Evolutionary conservation across 2,113 vertebrate species (phyloP).

Genomic region (Pantherophis guttatus): DNA sequence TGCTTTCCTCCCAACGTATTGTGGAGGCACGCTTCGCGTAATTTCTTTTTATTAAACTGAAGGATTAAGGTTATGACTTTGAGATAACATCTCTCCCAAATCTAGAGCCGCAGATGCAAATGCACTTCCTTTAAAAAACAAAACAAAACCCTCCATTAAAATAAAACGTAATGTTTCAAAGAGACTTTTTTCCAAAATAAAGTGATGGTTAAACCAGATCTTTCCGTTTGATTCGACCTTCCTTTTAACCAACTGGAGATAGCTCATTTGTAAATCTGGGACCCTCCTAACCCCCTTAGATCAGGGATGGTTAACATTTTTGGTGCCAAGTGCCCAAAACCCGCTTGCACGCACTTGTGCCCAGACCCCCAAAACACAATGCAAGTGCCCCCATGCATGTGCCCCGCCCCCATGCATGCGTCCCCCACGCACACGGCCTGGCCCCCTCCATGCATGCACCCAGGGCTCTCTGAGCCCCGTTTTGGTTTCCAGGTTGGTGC

Average conservation of each 20-base stretch:
- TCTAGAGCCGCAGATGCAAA: neutral
- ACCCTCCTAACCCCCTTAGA: neutral
- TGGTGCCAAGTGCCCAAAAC: no score
- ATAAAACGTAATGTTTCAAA: neutral
- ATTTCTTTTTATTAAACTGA: constrained; percentile 12
- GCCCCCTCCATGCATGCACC: no score
- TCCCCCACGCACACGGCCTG: no score
- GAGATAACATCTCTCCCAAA: constrained; percentile 6
- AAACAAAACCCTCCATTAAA: neutral
- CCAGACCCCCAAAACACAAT: no score
- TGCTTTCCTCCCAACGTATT: constrained; percentile 14
- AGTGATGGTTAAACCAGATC: neutral
- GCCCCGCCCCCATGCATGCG: no score
- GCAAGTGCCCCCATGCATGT: no score
- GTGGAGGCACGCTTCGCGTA: neutral
- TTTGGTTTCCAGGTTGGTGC: no score
- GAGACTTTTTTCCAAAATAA: neutral
- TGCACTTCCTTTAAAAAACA: neutral
- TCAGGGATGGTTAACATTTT: no score
- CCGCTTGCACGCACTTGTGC: no score
- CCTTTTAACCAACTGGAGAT: neutral
- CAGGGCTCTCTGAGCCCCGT: no score
- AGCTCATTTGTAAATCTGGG: neutral
- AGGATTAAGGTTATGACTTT: neutral
- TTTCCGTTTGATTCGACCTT: neutral